Conservation (phyloP, 2,113 vertebrate species). For the Lutjanus erythropterus region DNA sequence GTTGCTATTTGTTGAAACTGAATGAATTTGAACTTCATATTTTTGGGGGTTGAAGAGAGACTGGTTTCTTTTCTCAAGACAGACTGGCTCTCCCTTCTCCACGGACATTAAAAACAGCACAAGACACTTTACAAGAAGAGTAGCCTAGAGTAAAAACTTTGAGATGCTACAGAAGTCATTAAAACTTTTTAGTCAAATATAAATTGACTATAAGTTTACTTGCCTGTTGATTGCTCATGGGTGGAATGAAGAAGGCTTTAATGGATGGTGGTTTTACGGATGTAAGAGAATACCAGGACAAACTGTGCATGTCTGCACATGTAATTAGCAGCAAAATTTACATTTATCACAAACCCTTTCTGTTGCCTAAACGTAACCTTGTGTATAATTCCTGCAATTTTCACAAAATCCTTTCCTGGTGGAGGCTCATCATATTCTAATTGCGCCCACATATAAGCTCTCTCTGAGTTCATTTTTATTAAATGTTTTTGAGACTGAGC, state of each 20-base stretch:
- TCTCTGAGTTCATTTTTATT: constrained; percentile 32
- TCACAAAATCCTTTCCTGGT: constrained; percentile 4
- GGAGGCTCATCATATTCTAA: constrained; percentile 34
- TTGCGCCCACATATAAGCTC: constrained; percentile 13
- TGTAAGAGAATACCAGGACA: not conserved
- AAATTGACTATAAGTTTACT: no score
- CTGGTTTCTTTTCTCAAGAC: not conserved
- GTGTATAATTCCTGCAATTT: constrained; percentile 25
- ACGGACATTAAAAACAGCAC: not conserved
- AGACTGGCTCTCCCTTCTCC: no score
- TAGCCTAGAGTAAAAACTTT: not conserved
- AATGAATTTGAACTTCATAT: not conserved
- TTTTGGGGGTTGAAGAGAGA: not conserved
- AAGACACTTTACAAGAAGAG: not conserved
- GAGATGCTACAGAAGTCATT: constrained; percentile 14
- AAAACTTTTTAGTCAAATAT: constrained; percentile 5
- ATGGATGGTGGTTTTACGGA: not conserved
- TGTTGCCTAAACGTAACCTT: constrained; percentile 32
- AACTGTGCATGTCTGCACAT: constrained; percentile 16
- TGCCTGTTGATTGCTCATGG: no score
- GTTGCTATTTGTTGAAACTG: not conserved
- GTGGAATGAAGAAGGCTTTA: not conserved
- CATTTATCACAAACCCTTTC: constrained; percentile 20
- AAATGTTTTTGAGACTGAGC: constrained; percentile 23
- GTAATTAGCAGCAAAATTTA: constrained; percentile 40